Base-by-base conservation (phyloP, 2,888 invertebrate genomes). In the Electrophaes corylata region DNA sequence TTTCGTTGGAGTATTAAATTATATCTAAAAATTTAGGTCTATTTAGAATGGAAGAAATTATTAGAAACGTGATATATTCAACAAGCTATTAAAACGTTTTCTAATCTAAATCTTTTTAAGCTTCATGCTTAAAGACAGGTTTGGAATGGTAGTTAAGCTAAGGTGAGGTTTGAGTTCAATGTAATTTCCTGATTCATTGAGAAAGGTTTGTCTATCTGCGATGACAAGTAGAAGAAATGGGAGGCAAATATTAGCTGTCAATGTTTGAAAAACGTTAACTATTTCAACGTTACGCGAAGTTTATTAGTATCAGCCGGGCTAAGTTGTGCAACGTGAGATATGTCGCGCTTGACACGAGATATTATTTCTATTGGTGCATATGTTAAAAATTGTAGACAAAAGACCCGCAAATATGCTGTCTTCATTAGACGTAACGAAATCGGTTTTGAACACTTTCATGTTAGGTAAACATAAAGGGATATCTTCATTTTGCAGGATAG, bases 211-310 rank as follows among this genome's bases (percentile, higher is more conserved):
- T 39, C 18, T 4, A 39, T 46, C 20, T 37, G 20, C 41, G 20
- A 35, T 31, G 31, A 3, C 29, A 40, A 19, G 11, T 31, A 40
- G 40, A 40, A 40, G 40, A 46, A 53, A 53, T 53, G 16, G 10
- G 46, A 12, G 29, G 40, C 31, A 29, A 46, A 53, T 45, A 53
- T 53, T 46, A 31, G 53, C 46, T 11, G 44, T 12, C 20, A 46
- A 46, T 46, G 20, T 40, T 53, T 31, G 45, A 10, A 45, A 20
- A n/a, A n/a, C n/a, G n/a, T n/a, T n/a, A n/a, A n/a, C n/a, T n/a
- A n/a, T n/a, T n/a, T n/a, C n/a, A n/a, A n/a, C n/a, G n/a, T n/a
- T n/a, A n/a, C n/a, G n/a, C n/a, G n/a, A n/a, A n/a, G n/a, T n/a
- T n/a, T n/a, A n/a, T n/a, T n/a, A n/a, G n/a, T n/a, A n/a, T n/a